These are phyloP conservation scores for Euphonia xanthogaster DNA, from an alignment of 2,797 vertebrate species.

Conservation along the genomic window DNA sequence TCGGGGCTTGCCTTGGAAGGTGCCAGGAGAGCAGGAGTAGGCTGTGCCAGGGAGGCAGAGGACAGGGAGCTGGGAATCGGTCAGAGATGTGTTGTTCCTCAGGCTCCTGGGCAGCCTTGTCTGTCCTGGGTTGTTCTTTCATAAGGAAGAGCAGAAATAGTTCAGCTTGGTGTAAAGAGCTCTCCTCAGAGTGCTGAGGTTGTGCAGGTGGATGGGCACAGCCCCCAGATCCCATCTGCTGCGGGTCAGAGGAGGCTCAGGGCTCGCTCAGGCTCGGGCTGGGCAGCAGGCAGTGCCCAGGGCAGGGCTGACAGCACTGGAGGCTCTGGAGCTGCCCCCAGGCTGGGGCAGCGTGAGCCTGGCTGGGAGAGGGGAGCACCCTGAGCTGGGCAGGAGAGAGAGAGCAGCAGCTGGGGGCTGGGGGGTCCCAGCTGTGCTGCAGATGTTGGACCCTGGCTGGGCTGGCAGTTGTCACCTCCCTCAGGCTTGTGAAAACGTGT, in stretches of 20 bases:
- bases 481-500: accelerated
- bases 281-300: neutral
- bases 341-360: accelerated
- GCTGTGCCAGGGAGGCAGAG: neutral
- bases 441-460: neutral
- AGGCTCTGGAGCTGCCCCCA: neutral
- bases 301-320: accelerated
- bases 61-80: neutral
- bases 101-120: neutral
- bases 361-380: neutral
- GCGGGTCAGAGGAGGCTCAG: neutral
- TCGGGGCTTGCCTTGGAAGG: neutral
- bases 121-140: accelerated
- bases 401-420: neutral
- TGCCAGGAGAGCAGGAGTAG: neutral
- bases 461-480: neutral
- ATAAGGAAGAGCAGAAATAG: neutral
- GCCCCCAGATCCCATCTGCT: neutral
- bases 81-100: no score
- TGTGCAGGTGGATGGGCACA: neutral
- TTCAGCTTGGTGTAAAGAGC: neutral
- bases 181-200: neutral
- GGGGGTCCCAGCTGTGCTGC: neutral
- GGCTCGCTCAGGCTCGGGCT: neutral
- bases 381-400: neutral